phyloP scores from a whole-genome alignment of 2,797 vertebrate genomes.

The Pelodytes ibericus region DNA sequence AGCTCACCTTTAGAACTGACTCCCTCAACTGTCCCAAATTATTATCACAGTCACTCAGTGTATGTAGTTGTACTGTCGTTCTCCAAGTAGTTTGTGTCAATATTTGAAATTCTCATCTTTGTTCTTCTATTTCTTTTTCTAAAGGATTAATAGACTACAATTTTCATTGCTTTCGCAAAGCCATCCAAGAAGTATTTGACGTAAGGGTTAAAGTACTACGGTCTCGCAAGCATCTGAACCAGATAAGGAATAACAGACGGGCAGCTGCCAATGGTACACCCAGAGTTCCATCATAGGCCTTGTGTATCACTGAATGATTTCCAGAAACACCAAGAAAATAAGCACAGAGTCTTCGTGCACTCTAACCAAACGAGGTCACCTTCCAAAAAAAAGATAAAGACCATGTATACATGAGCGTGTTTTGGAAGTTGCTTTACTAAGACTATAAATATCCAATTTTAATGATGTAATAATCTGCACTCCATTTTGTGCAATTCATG shows the following conservation, averaged over 20 bases:
- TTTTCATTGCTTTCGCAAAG: constrained; percentile 95
- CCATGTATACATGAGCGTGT: not conserved
- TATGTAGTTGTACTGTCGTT: no score
- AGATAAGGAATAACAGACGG: constrained; percentile 82
- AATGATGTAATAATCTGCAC: not conserved
- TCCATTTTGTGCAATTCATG: not conserved
- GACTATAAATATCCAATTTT: not conserved
- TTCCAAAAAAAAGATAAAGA: not conserved
- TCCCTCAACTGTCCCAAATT: no score
- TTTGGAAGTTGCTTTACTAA: not conserved
- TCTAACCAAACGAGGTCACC: not conserved
- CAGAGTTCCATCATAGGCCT: constrained; percentile 67
- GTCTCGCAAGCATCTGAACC: constrained; percentile 85
- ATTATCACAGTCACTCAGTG: no score
- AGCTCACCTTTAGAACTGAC: no score
- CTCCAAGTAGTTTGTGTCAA: no score
- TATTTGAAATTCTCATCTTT: constrained; percentile 16
- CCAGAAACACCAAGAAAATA: no score
- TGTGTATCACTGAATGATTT: not conserved
- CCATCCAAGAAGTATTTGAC: constrained; percentile 95
- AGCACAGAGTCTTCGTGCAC: no score
- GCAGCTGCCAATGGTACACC: constrained; percentile 77
- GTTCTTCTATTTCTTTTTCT: constrained; percentile 47
- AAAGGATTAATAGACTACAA: constrained; percentile 93
- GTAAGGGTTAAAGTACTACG: constrained; percentile 87